Conservation (phyloP, 2,888 invertebrate species). For the Trimorus sp. region DNA sequence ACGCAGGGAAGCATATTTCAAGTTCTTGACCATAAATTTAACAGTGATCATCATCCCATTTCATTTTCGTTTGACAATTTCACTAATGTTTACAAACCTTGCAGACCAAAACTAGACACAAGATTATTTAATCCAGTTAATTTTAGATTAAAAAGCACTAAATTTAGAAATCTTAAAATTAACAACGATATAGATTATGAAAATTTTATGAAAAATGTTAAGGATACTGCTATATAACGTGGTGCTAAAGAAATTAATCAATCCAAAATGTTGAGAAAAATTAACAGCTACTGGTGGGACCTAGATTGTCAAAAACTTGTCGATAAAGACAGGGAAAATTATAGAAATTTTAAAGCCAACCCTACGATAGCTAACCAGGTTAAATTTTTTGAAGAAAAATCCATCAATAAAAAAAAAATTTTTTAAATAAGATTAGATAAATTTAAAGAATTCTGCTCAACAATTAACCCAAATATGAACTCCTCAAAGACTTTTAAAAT, state of each 20-base stretch:
- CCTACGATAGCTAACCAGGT: conserved; percentile 15
- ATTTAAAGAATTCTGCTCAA: neutral
- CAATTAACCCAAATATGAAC: neutral
- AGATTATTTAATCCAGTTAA: neutral
- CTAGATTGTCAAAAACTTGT: conserved; percentile 2
- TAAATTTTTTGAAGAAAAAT: neutral
- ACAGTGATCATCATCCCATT: neutral
- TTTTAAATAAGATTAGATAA: conserved; percentile 1
- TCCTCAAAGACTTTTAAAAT: neutral
- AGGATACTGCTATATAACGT: neutral
- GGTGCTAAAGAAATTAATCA: neutral
- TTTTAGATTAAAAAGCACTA: neutral
- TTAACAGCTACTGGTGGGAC: conserved; percentile 21
- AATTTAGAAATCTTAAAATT: neutral
- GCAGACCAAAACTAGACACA: conserved; percentile 11
- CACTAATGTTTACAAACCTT: conserved; percentile 1
- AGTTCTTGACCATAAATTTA: too few relatives aligned
- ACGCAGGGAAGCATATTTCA: too few relatives aligned
- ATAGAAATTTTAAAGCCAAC: conserved; percentile 1
- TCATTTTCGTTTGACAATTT: neutral
- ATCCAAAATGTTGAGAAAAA: neutral
- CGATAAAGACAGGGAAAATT: neutral
- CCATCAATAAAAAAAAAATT: conserved; percentile 1
- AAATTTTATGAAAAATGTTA: neutral
- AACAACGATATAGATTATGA: neutral